phyloP scores from a whole-genome alignment of 2,113 vertebrate species.

The Phrynosoma platyrhinos region DNA sequence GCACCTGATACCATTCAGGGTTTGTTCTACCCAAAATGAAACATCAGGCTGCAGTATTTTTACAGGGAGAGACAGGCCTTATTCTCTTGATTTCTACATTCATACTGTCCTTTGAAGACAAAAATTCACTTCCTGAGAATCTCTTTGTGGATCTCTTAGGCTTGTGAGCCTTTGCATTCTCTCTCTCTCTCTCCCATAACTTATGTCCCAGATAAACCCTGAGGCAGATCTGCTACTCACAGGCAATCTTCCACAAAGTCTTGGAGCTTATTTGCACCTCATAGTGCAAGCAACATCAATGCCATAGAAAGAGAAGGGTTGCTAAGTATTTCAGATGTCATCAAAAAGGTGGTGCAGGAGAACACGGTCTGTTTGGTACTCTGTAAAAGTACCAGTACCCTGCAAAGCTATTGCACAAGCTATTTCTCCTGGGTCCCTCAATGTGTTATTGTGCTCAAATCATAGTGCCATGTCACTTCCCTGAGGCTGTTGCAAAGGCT shows the following conservation, averaged over 20 bases:
- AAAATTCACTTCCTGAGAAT: not conserved
- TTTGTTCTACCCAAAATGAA: not conserved
- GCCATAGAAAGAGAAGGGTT: constrained; percentile 7
- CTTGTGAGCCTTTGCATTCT: not conserved
- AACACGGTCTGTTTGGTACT: no score
- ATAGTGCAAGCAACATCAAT: not conserved
- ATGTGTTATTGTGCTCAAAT: not conserved
- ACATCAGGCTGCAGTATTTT: not conserved
- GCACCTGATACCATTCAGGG: not conserved
- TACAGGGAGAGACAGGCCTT: not conserved
- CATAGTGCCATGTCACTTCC: not conserved
- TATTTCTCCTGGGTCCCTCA: not conserved
- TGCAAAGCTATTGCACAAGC: not conserved
- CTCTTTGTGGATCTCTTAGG: not conserved
- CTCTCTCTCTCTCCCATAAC: not conserved
- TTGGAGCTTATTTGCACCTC: not conserved
- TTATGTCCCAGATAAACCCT: not conserved
- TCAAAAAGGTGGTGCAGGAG: not conserved
- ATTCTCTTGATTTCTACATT: constrained; percentile 6
- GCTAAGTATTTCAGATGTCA: not conserved
- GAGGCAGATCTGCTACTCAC: not conserved
- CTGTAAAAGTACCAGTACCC: not conserved
- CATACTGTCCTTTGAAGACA: not conserved
- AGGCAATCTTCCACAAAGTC: not conserved
- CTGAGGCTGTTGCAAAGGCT: not conserved